Evolutionary conservation across 1,140 invertebrate genomes (phyloP).

Genomic region (Rhyzopertha dominica): DNA sequence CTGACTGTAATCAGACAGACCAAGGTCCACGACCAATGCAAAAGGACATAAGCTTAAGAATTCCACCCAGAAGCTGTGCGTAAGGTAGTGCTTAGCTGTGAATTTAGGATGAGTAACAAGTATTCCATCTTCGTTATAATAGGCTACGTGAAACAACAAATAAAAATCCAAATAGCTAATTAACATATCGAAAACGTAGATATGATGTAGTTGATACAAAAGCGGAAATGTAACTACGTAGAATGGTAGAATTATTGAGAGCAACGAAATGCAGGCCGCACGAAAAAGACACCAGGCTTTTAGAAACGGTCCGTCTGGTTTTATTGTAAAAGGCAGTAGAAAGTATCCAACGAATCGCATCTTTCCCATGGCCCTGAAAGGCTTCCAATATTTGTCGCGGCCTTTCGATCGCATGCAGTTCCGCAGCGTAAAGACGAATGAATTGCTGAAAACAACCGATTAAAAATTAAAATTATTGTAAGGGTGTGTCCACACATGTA

Average conservation of each 20-base stretch:
- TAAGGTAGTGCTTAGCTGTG: slow-evolving; percentile 10
- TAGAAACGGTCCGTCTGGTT: not conserved
- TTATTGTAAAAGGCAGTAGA: not conserved
- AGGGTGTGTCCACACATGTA: no score
- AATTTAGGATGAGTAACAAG: not conserved
- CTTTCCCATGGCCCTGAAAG: not conserved
- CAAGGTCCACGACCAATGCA: not conserved
- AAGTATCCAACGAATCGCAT: not conserved
- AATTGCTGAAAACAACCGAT: no score
- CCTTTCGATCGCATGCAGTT: no score
- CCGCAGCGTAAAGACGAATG: no score
- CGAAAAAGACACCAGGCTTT: not conserved
- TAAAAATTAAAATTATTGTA: no score
- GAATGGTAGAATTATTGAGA: not conserved
- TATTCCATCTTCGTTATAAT: slow-evolving; percentile 1
- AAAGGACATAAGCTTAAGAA: slow-evolving; percentile 3
- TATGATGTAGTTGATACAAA: no score
- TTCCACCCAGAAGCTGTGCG: slow-evolving; percentile 8
- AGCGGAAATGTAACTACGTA: not conserved
- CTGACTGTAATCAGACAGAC: no score
- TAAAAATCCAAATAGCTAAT: not conserved
- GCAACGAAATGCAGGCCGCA: not conserved
- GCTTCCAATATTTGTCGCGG: not conserved
- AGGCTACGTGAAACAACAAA: not conserved
- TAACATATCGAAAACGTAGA: no score